A percentile compares a stretch with the other conserved stretches of the same genome.
phyloP scores from a whole-genome alignment of 2,888 invertebrate genomes.

The Apoderus coryli region DNA sequence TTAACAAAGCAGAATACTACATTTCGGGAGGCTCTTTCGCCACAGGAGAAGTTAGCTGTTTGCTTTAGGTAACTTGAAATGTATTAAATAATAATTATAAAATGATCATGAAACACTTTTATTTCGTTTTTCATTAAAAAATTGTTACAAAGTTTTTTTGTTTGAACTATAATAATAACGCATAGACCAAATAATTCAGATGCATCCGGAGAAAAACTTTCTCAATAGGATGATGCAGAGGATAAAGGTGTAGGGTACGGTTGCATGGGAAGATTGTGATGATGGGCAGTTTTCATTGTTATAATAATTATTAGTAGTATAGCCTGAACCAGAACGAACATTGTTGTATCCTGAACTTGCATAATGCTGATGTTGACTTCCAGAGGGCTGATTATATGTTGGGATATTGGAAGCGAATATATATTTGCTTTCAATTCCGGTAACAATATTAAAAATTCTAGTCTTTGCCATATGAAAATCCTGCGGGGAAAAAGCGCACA shows the following conservation, averaged over 20 bases:
- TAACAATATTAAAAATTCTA: constrained; percentile 9
- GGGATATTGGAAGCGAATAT: neutral
- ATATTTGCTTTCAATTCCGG: constrained; percentile 10
- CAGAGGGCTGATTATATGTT: constrained; percentile 3
- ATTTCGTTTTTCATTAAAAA: no score
- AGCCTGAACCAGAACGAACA: constrained; percentile 1
- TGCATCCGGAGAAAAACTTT: constrained; percentile 3
- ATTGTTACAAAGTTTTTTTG: no score
- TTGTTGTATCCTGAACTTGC: constrained; percentile 3
- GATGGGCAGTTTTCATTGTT: constrained; percentile 1
- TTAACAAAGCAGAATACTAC: constrained; percentile 3
- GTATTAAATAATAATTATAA: constrained; percentile 1
- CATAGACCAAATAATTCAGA: constrained; percentile 1
- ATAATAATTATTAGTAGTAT: constrained; percentile 2
- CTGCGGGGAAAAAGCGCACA: constrained; percentile 8
- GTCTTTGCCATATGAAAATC: constrained; percentile 9
- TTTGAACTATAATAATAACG: neutral
- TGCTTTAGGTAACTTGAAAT: constrained; percentile 1
- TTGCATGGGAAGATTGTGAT: constrained; percentile 1
- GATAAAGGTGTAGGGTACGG: constrained; percentile 3
- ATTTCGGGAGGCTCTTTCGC: constrained; percentile 2
- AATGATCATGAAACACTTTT: constrained; percentile 1
- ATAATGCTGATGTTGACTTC: constrained; percentile 1
- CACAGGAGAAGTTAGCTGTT: constrained; percentile 2
- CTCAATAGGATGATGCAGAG: constrained; percentile 1